Conservation (phyloP, 2,113 vertebrate species). For the Oreochromis niloticus region DNA sequence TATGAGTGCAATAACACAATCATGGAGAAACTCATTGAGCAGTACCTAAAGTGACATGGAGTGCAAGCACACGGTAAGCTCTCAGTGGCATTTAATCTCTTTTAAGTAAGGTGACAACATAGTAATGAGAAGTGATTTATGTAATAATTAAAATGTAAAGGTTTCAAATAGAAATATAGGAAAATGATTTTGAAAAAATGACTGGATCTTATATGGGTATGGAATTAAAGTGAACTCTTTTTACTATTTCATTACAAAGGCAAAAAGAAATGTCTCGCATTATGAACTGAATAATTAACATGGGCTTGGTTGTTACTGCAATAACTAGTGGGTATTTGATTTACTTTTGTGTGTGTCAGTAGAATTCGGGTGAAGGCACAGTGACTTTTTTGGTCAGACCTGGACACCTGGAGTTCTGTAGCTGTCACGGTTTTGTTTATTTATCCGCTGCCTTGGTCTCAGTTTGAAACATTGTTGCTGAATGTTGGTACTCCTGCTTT, state of each 20-base stretch:
- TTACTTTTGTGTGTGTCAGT: background rate
- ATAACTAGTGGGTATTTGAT: background rate
- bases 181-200: background rate
- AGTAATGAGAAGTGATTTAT: background rate
- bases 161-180: background rate
- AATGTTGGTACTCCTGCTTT: background rate
- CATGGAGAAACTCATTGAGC: background rate
- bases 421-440: background rate
- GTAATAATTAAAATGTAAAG: background rate
- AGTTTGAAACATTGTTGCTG: background rate
- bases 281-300: background rate
- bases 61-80: background rate
- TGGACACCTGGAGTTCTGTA: background rate
- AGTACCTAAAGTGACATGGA: background rate
- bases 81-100: background rate
- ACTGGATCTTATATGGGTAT: background rate
- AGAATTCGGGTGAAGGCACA: background rate
- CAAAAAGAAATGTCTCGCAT: background rate
- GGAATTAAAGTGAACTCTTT: background rate
- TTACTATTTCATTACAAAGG: background rate
- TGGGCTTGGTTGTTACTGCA: background rate
- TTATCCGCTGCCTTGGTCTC: background rate
- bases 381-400: background rate
- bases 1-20: background rate
- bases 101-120: background rate